Evolutionary conservation across 2,113 vertebrate species (phyloP), one percentile per base, ranked within the genome.

Genomic region (Indicator maculatus): DNA sequence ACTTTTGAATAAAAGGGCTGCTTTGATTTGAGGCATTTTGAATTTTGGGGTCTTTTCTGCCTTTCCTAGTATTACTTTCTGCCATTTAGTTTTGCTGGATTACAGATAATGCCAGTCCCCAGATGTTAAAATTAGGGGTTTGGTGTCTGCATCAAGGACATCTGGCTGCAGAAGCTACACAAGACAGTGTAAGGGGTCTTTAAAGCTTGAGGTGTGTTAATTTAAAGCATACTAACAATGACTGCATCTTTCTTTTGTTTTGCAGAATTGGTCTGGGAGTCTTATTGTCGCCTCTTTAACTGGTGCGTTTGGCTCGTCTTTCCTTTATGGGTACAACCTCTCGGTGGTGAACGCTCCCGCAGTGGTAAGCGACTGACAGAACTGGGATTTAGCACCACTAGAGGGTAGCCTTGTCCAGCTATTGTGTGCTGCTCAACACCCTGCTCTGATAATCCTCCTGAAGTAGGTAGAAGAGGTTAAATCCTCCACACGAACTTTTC

Each of bases 241-340:
- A 4, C 21, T 58, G 4, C 24, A 18, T 78, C 39, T 80, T 97
- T 74, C 83, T 55, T 91, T 83, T 93, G 71, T 93, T 81, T 97
- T 97, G 83, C 97, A 98, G 97, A 94, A 94, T 36, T 97, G 98
- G 97, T 98, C 99, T 79, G 96, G 89, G 59, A 98, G 97, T 38
- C 98, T 99, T 28, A 61, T 99, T 36, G 77, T 93, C 33, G 98
- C 98, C 8, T 97, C 98, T 31, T 94, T 99, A 64, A 97, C 97
- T n/a, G 98, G 98, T 23, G 98, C 98, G 84, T 97, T 99, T 16
- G 98, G 99, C 5, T 99, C 98, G 1, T 99, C 99, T 47, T 99
- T 98, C 93, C 98, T 99, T 17, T 99, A 99, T 0, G 98, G 99
- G 14, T 99, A 99, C 96, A 99, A 98, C 94, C 98, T 99, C 14